These are phyloP conservation scores for Stegodyphus dumicola DNA, from an alignment of 1,140 invertebrate genomes.

Conservation along the genomic window DNA sequence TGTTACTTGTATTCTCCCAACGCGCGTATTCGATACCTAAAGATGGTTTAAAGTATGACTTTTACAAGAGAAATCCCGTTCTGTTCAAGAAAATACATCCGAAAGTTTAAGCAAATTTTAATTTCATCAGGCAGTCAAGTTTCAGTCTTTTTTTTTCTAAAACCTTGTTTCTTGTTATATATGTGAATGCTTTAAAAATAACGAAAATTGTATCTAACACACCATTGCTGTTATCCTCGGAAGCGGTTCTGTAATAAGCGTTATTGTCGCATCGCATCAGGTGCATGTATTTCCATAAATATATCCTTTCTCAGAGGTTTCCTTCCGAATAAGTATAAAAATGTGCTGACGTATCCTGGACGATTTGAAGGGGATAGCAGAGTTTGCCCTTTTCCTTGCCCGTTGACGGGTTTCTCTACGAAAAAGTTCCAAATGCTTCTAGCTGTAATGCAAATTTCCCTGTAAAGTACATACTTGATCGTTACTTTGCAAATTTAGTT, in stretches of 20 bases:
- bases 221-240: no score
- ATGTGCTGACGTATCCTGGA: conserved; percentile 34
- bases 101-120: no score
- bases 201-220: no score
- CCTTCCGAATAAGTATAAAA: conserved; percentile 26
- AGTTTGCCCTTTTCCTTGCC: not conserved
- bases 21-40: no score
- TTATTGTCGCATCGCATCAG: conserved; percentile 32
- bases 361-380: conserved; percentile 25
- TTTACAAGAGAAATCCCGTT: no score
- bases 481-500: conserved; percentile 53
- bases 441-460: conserved; percentile 29
- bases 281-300: conserved; percentile 51
- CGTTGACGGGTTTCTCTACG: conserved; percentile 13
- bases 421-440: conserved; percentile 28
- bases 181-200: no score
- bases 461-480: conserved; percentile 43
- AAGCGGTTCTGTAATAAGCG: not conserved
- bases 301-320: conserved; percentile 35
- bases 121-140: no score
- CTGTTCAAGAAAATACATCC: no score
- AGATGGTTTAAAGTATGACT: no score
- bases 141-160: no score
- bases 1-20: no score
- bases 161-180: no score